A percentile compares a stretch with the other conserved stretches of the same genome.
phyloP scores from a whole-genome alignment of 2,888 invertebrate genomes.

The Thereva unica region DNA sequence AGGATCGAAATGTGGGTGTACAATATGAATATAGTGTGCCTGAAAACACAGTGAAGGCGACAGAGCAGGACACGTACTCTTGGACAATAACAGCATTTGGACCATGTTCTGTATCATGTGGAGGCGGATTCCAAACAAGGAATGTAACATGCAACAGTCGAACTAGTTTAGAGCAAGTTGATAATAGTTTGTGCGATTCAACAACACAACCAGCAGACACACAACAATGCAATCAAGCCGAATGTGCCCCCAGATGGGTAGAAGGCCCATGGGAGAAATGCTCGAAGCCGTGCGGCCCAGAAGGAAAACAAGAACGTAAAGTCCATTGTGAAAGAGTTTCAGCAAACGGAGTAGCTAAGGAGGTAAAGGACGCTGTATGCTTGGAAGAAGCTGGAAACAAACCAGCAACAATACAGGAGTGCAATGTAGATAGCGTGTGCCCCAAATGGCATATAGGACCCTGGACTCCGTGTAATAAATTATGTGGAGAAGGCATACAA shows the following conservation, averaged over 20 bases:
- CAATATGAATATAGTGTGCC: conserved; percentile 90
- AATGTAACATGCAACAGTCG: conserved; percentile 80
- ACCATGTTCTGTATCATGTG: conserved; percentile 84
- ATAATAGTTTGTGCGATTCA: conserved; percentile 77
- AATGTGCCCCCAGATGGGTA: conserved; percentile 83
- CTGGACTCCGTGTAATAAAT: conserved; percentile 90
- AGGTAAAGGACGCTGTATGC: conserved; percentile 78
- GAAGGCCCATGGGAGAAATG: conserved; percentile 80
- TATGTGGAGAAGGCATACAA: conserved; percentile 90
- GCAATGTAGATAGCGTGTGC: conserved; percentile 76
- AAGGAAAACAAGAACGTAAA: conserved; percentile 70
- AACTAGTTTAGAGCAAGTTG: conserved; percentile 71
- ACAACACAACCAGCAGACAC: conserved; percentile 71
- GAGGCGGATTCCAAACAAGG: conserved; percentile 83
- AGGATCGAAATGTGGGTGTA: conserved; percentile 83
- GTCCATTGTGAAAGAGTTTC: conserved; percentile 82
- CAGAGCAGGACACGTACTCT: conserved; percentile 74
- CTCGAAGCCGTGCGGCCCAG: conserved; percentile 78
- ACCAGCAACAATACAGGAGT: conserved; percentile 70
- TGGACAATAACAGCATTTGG: conserved; percentile 76
- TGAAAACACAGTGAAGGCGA: conserved; percentile 66
- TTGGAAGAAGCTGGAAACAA: conserved; percentile 68
- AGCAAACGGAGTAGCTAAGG: conserved; percentile 69
- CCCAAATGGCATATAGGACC: conserved; percentile 86
- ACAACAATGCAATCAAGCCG: conserved; percentile 72